Base-by-base conservation (phyloP, 2,113 vertebrate genomes). In the Tupaia tana region DNA sequence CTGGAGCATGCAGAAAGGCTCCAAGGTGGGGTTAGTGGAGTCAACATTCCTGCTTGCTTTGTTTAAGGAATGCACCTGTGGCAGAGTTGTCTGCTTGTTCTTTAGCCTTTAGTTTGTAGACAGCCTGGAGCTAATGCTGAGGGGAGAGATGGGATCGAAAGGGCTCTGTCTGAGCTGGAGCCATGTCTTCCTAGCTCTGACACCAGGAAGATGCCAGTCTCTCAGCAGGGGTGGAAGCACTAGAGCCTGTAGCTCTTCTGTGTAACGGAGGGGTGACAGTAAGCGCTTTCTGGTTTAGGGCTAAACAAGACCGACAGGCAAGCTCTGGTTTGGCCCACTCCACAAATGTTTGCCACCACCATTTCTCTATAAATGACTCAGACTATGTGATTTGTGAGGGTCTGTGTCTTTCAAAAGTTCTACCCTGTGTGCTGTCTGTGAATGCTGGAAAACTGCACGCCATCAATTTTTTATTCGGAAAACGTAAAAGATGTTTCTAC, bases 311-410 rank as follows among this genome's bases (percentile, higher is more conserved):
- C 59, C 54, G 3, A 5, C 3, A 6, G 6, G 4, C 43, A 25
- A 8, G 34, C 2, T 3, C 6, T 22, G 1, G 58, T 22, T 2
- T 7, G 2, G n/a, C 29, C 0, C 9, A 0, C 54, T 66, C 31
- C 7, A 0, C 1, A 5, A 43, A 19, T 8, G 27, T 20, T 15
- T 6, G 43, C 43, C 43, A 43, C 43, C 43, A 43, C 43, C 43
- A 43, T 43, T 31, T 2, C 3, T 13, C 84, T 80, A 25, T 6
- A 11, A 58, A 75, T 16, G 86, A 22, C 73, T 58, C 52, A 5
- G 8, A 15, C 19, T 66, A n/a, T 7, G 67, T 22, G 34, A 19
- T 66, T 29, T 18, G 31, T 22, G 22, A 63, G 58, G 31, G 14
- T 6, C 82, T 34, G 4, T 54, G 24, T 19, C 25, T 73, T 34